These are phyloP conservation scores for Pyrocoelia pectoralis DNA, from an alignment of 2,888 invertebrate genomes.

Conservation along the genomic window DNA sequence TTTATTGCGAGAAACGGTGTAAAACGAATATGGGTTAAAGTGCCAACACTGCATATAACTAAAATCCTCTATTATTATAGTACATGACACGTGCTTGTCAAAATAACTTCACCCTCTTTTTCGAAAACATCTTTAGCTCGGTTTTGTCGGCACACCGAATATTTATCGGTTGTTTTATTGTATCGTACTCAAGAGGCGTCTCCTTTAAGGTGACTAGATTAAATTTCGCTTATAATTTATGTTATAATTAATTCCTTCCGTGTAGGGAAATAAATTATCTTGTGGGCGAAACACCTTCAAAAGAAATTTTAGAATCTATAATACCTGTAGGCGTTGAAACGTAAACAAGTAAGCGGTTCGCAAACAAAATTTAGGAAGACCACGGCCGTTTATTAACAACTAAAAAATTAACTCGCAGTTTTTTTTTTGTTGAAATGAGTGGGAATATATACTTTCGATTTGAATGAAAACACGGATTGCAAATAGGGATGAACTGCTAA, in stretches of 20 bases:
- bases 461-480: constrained; percentile 27
- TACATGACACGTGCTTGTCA: constrained; percentile 7
- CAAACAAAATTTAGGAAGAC: too few relatives aligned
- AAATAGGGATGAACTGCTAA: constrained; percentile 30
- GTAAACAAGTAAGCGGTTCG: background rate
- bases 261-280: background rate
- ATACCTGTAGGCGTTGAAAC: background rate
- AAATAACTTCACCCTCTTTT: background rate
- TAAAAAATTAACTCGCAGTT: constrained; percentile 10
- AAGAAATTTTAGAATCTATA: background rate
- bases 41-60: constrained; percentile 30
- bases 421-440: background rate
- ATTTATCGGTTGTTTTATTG: constrained; percentile 3
- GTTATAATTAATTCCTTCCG: constrained; percentile 6
- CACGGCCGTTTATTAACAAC: background rate
- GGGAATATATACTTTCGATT: constrained; percentile 15
- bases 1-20: constrained; percentile 30
- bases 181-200: background rate
- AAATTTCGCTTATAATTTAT: constrained; percentile 6
- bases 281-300: background rate
- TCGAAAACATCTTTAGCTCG: background rate
- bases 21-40: constrained; percentile 23
- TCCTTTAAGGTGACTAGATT: background rate
- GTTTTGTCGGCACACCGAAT: background rate
- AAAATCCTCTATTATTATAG: constrained; percentile 19